A percentile compares a stretch with the other conserved stretches of the same genome.
These are phyloP conservation scores for Osmoderma eremita DNA, from an alignment of 2,888 invertebrate genomes.

Conservation along the genomic window DNA sequence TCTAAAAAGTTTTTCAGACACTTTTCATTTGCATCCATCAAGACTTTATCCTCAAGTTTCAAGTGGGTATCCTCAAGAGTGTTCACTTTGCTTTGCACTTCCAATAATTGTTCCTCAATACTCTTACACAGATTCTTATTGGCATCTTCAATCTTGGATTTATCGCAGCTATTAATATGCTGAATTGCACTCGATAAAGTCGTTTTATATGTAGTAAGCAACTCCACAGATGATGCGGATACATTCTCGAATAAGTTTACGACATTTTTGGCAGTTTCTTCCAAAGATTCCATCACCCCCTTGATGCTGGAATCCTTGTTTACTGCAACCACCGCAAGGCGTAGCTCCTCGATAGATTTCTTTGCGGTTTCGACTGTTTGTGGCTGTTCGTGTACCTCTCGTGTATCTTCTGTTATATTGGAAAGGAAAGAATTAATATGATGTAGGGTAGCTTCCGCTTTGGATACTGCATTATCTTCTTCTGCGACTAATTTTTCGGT, in stretches of 20 bases:
- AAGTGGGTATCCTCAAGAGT: slow-evolving; percentile 27
- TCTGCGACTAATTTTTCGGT: slow-evolving; percentile 50
- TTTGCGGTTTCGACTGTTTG: slow-evolving; percentile 56
- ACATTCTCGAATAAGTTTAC: slow-evolving; percentile 60
- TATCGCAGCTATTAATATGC: slow-evolving; percentile 29
- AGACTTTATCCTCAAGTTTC: slow-evolving; percentile 25
- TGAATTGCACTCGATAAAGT: slow-evolving; percentile 16
- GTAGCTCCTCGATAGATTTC: slow-evolving; percentile 57
- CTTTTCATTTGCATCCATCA: slow-evolving; percentile 33
- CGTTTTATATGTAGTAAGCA: slow-evolving; percentile 6
- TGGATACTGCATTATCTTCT: slow-evolving; percentile 55
- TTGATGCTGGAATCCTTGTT: slow-evolving; percentile 57
- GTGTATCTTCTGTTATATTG: slow-evolving; percentile 31
- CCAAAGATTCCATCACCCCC: slow-evolving; percentile 57
- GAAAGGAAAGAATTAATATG: slow-evolving; percentile 54
- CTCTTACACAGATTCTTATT: slow-evolving; percentile 19
- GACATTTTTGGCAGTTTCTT: slow-evolving; percentile 60
- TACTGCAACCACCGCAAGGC: slow-evolving; percentile 57
- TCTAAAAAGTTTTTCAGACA: slow-evolving; percentile 44
- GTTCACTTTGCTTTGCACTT: slow-evolving; percentile 25
- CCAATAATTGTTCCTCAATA: slow-evolving; percentile 28
- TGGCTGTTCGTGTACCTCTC: too few species aligned
- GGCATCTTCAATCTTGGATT: slow-evolving; percentile 26
- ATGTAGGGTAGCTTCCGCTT: slow-evolving; percentile 54
- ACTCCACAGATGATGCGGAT: slow-evolving; percentile 43